Evolutionary conservation across 2,888 invertebrate species (phyloP), one percentile per base, ranked within the genome.

Genomic region (Cosmorhoe ocellata): DNA sequence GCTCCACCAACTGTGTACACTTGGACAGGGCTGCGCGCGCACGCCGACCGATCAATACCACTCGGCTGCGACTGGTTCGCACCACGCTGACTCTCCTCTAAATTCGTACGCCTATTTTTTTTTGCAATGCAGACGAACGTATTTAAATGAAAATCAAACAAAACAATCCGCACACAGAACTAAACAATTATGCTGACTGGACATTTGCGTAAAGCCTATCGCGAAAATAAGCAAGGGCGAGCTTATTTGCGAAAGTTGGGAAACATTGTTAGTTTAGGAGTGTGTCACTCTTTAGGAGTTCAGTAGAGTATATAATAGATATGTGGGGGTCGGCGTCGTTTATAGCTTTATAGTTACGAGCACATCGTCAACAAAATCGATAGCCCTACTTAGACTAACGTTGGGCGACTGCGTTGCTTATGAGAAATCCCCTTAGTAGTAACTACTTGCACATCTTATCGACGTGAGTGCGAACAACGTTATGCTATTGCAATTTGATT

Each of bases 41-140:
- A 89, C 68, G 64, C 71, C 82, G 86, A 87, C 72, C 84, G 89
- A 89, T 89, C 89, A 84, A 90, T 89, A 89, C 76, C 74, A 73
- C 71, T 71, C 76, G 78, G 72, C 77, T 76, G 81, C 79, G 82
- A 75, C 77, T 81, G 73, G 81, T 79, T 84, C 78, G 75, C 84
- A 81, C 79, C 81, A 81, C 84, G 77, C 76, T 77, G 74, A 65
- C 74, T 71, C 72, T 69, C 74, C 74, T 74, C 79, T 72, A 79
- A 84, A 86, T 84, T 84, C 74, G 76, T 79, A 76, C 68, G 76
- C 80, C 76, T 74, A 79, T 81, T 82, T 81, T 82, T 81, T 80
- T 77, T 76, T 74, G 74, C 67, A 58, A 69, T 76, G 76, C 74
- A 79, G 72, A 66, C 71, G 58, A 72, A 67, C 63, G 56, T 60